Base-by-base conservation (phyloP, 2,888 invertebrate genomes). In the Bellardia pandia region DNA sequence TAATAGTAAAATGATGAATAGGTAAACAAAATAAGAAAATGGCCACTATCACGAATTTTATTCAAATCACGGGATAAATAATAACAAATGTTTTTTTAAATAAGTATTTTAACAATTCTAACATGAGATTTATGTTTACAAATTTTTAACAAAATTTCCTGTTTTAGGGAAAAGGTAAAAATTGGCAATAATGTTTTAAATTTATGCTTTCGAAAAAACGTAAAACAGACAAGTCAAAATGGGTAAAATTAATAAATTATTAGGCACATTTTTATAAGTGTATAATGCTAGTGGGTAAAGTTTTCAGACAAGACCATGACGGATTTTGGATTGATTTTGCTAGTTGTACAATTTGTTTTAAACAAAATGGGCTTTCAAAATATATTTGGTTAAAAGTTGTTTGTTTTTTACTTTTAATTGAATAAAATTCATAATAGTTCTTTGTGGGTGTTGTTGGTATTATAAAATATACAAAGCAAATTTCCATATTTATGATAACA, bases 1-100 rank as follows among this genome's bases (percentile, higher is more conserved):
- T 37, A 74, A 72, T 42, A 74, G 16, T 37, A 81, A 58, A 78
- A 78, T 48, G 51, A 71, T 60, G 13, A 71, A 45, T 53, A 53
- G 56, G 48, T 58, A 77, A 86, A 78, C 30, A 71, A 68, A 72
- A 74, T 69, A 74, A 86, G 56, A 80, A 89, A 91, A 92, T 92
- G 92, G 92, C 92, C 93, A 92, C 92, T 91, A 93, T 91, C 91
- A 92, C 90, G 92, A 92, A 93, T 92, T 92, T 92, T 90, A 92
- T 92, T 92, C 91, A 91, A 92, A 92, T 91, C 91, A 92, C 91
- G 91, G 90, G 90, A 69, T 42, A 89, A 90, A 69, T 76, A 83
- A 82, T 76, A 82, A 76, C 53, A 64, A 76, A 72, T 74, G 45
- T 69, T 13, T 69, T 68, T 37, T 30, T 33, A 64, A 71, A 66